These are phyloP conservation scores for Corvus moneduloides DNA, from an alignment of 2,113 vertebrate species.

Conservation along the genomic window DNA sequence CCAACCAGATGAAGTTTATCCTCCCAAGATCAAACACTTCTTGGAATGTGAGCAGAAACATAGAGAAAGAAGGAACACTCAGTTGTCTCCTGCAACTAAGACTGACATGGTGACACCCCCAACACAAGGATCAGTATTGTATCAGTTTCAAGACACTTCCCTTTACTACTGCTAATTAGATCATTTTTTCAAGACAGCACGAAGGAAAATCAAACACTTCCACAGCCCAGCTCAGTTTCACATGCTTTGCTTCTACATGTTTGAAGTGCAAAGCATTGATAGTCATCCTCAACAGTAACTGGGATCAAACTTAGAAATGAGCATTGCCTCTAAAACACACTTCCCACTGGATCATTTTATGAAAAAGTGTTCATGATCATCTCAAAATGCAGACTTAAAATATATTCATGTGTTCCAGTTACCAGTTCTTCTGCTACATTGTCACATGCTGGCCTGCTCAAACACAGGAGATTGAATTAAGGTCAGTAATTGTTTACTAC, in stretches of 20 bases:
- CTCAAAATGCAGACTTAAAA: not conserved
- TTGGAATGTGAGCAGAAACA: not conserved
- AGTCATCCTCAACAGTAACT: not conserved
- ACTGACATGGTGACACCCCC: not conserved
- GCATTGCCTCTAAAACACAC: not conserved
- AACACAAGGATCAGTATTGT: not conserved
- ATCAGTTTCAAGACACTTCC: not conserved
- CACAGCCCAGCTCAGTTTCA: not conserved
- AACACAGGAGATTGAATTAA: not conserved
- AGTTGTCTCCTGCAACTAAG: not conserved
- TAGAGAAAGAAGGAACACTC: not conserved
- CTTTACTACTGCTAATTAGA: not conserved
- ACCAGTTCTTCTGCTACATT: not conserved
- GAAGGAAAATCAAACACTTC: not conserved
- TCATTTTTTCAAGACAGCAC: not conserved
- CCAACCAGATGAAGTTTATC: not conserved
- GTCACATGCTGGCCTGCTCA: not conserved
- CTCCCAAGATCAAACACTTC: not conserved
- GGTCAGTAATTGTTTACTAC: not conserved
- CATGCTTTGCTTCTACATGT: not conserved
- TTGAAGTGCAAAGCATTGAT: not conserved
- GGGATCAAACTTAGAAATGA: not conserved
- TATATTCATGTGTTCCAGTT: not conserved
- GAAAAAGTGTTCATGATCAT: not conserved
- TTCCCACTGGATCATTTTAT: not conserved